A percentile compares a stretch with the other conserved stretches of the same genome.
Evolutionary conservation across 2,797 vertebrate species (phyloP).

Genomic region (Taenioides sp.): DNA sequence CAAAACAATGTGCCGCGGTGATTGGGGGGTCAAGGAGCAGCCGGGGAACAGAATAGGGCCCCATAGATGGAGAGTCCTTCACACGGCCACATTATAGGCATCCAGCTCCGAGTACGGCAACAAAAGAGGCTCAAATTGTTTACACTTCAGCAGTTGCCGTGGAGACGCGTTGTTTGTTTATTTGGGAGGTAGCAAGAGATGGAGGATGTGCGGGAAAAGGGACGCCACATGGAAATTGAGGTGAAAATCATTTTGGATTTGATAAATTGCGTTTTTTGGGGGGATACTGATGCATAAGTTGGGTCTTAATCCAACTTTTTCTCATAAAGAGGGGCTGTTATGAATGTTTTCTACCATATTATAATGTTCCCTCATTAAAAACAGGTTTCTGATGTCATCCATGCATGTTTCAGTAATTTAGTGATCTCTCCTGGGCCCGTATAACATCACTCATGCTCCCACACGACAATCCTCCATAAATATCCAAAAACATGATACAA

Average conservation of each 20-base stretch:
- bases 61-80: constrained; percentile 77
- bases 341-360: too few relatives aligned
- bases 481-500: too few relatives aligned
- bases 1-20: constrained; percentile 81
- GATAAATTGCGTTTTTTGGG: not conserved
- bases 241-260: not conserved
- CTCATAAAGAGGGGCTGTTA: too few relatives aligned
- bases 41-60: constrained; percentile 62
- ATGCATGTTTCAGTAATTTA: too few relatives aligned
- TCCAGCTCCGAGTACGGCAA: constrained; percentile 47
- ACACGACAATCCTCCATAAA: too few relatives aligned
- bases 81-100: constrained; percentile 40
- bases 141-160: constrained; percentile 13
- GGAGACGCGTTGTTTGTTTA: not conserved
- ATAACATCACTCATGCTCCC: too few relatives aligned
- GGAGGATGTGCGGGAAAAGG: not conserved
- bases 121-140: constrained; percentile 48
- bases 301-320: too few relatives aligned
- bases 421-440: too few relatives aligned
- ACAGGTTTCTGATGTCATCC: too few relatives aligned
- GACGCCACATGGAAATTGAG: not conserved
- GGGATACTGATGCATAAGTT: too few relatives aligned
- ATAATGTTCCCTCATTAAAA: too few relatives aligned
- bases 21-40: constrained; percentile 79
- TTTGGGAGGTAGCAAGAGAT: not conserved